Percentiles rank a stretch among this genome's conserved stretches.
Conservation (phyloP, 1,140 invertebrate species). For the Zaprionus kolodkinae region DNA sequence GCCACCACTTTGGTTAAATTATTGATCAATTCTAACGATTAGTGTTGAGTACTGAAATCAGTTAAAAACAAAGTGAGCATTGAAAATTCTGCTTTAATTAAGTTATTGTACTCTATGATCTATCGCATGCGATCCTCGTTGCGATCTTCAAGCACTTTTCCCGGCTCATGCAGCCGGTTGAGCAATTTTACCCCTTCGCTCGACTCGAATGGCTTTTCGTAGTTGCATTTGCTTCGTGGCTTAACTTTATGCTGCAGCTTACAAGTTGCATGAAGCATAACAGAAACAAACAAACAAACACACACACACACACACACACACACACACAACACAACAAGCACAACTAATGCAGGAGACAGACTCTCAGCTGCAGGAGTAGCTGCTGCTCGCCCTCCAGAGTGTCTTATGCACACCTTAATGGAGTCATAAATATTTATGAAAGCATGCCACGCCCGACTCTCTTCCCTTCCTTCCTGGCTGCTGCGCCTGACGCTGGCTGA, state of each 20-base stretch:
- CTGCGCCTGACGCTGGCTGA: slow-evolving; percentile 17
- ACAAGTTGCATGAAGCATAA: slow-evolving; percentile 46
- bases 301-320: slow-evolving; percentile 45
- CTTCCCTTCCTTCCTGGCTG: not conserved
- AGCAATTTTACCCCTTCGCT: not conserved
- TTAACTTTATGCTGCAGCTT: slow-evolving; percentile 53
- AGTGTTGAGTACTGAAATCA: no score
- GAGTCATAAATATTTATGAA: slow-evolving; percentile 84
- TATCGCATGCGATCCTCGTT: not conserved
- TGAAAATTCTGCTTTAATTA: no score
- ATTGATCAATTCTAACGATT: no score
- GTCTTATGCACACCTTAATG: slow-evolving; percentile 83
- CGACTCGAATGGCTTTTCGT: slow-evolving; percentile 1
- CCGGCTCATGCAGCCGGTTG: not conserved
- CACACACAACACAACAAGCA: slow-evolving; percentile 55
- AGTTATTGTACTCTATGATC: not conserved
- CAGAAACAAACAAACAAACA: slow-evolving; percentile 53
- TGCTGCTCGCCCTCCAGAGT: slow-evolving; percentile 68
- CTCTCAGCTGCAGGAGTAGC: slow-evolving; percentile 15
- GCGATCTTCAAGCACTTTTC: not conserved
- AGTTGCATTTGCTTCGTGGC: slow-evolving; percentile 52
- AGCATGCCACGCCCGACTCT: slow-evolving; percentile 42
- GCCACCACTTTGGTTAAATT: no score
- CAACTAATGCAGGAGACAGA: slow-evolving; percentile 41
- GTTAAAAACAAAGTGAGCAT: no score